Evolutionary conservation across 2,113 vertebrate genomes (phyloP), one percentile per base, ranked within the genome.

Genomic region (Tyto alba): DNA sequence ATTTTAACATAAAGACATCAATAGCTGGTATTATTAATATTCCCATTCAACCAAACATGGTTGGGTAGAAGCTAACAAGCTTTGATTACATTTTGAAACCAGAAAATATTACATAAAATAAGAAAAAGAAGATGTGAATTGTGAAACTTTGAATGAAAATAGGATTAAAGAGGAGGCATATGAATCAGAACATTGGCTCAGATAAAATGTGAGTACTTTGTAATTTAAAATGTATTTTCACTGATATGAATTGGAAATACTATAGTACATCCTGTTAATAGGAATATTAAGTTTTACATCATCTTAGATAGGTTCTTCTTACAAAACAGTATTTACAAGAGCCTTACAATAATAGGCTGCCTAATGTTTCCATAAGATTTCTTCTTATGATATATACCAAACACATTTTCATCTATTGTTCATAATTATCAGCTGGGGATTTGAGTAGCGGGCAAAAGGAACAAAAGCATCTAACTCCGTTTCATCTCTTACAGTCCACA

Each of bases 1-100:
- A 89, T 92, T 97, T 97, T 86, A 96, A 94, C 93, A 97, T 96
- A 94, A 96, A 97, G 97, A 95, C 85, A 94, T 95, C 92, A 97
- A 87, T 95, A 96, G 85, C 63, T 95, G 62, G 87, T 79, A 90
- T 95, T 96, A 93, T 86, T 97, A 97, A 95, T 96, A 96, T 91
- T 97, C 88, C 79, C 85, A 97, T 96, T 96, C 95, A 96, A 83
- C 66, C 63, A 74, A 94, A 97, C 78, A 32, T 89, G 53, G 57
- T 48, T 85, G 83, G 62, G 80, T 52, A 95, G 85, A 88, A 91
- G 89, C 81, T 97, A 95, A 97, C 74, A 90, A 92, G 85, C 93
- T 95, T 79, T 93, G 94, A 96, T 93, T 97, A 85, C 72, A 48
- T 95, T 94, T 90, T 60, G 83, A 80, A 96, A 96, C 90, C 17